These are phyloP conservation scores for Acromyrmex charruanus DNA, from an alignment of 1,140 invertebrate species.

Conservation along the genomic window DNA sequence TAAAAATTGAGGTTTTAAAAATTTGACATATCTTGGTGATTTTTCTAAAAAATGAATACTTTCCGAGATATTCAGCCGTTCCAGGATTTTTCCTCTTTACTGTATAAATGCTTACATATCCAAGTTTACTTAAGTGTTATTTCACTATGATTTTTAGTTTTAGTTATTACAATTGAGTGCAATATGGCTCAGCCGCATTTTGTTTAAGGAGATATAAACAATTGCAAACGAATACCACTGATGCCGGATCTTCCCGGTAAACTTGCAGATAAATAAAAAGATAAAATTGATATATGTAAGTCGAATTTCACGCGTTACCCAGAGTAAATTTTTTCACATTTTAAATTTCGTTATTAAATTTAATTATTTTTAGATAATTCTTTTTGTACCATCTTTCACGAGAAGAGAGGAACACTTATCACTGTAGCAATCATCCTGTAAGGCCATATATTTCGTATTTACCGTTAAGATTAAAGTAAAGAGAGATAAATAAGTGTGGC, in stretches of 20 bases:
- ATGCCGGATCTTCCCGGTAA: slow-evolving; percentile 23
- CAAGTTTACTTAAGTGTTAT: slow-evolving; percentile 57
- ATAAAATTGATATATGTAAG: background rate
- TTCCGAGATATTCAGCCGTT: no score
- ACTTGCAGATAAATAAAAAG: background rate
- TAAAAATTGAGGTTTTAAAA: no score
- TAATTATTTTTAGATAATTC: slow-evolving; percentile 53
- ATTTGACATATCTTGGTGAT: no score
- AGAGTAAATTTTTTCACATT: slow-evolving; percentile 24
- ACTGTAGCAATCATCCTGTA: slow-evolving; percentile 78
- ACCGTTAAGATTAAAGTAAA: slow-evolving; percentile 74
- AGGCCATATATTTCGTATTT: slow-evolving; percentile 83
- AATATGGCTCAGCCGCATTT: slow-evolving; percentile 75
- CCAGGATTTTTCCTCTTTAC: no score
- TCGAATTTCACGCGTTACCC: slow-evolving; percentile 30
- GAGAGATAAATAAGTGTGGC: slow-evolving; percentile 66
- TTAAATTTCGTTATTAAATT: slow-evolving; percentile 59
- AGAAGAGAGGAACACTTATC: slow-evolving; percentile 70
- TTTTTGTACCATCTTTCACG: slow-evolving; percentile 59
- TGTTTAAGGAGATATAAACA: slow-evolving; percentile 28
- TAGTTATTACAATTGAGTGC: slow-evolving; percentile 75
- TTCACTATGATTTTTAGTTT: slow-evolving; percentile 58
- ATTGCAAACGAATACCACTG: slow-evolving; percentile 43
- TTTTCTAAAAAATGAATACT: no score
- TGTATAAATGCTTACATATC: background rate